Percentiles rank a stretch among this genome's conserved stretches.
Evolutionary conservation across 2,797 vertebrate species (phyloP).

Genomic region (Tauraco hartlaubi): DNA sequence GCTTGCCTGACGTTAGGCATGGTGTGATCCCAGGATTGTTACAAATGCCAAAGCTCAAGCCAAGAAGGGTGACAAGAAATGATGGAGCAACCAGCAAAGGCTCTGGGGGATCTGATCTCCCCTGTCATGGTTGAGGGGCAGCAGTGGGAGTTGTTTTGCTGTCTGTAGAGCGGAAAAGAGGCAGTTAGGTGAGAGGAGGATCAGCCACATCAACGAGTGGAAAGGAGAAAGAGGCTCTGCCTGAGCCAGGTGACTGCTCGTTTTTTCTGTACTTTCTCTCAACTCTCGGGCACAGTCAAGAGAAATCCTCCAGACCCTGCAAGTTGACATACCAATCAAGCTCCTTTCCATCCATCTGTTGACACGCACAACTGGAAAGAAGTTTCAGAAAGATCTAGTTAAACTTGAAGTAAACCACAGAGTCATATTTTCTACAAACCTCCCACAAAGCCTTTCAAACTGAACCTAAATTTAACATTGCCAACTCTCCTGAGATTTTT

Average conservation of each 20-base stretch:
- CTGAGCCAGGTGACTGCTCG: not conserved
- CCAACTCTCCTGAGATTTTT: not conserved
- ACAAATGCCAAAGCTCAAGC: not conserved
- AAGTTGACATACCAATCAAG: not conserved
- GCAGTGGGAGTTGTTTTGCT: not conserved
- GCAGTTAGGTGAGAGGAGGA: not conserved
- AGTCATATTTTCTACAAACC: not conserved
- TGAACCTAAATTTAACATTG: not conserved
- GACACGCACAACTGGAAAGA: not conserved
- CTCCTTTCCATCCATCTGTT: not conserved
- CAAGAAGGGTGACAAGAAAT: not conserved
- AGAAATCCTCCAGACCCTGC: not conserved
- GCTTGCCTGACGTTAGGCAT: not conserved
- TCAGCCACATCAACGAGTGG: not conserved
- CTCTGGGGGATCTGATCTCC: not conserved
- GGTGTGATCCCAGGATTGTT: not conserved
- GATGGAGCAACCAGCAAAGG: not conserved
- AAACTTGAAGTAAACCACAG: not conserved
- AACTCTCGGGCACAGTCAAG: not conserved
- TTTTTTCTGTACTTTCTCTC: not conserved
- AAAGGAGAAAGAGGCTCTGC: not conserved
- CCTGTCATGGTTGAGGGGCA: not conserved
- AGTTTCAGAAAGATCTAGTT: not conserved
- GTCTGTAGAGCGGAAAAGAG: not conserved
- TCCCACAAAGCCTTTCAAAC: slow-evolving; percentile 20